Base-by-base conservation (phyloP, 2,797 vertebrate genomes). In the Protonibea diacanthus region DNA sequence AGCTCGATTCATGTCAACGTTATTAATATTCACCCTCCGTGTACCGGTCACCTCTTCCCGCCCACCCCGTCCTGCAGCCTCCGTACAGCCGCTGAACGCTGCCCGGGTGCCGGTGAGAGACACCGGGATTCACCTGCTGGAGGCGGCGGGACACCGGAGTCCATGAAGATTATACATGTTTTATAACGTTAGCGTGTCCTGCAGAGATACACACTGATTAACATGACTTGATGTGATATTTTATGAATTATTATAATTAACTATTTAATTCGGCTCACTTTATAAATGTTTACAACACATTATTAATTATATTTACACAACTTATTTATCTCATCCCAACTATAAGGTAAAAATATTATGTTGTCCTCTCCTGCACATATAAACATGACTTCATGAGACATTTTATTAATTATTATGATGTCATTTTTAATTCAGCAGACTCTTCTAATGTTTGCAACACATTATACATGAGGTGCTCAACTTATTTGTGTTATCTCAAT, bases 351-450 rank as follows among this genome's bases (percentile, higher is more conserved):
- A 7, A 33, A 33, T 33, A 2, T 33, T 7, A 33, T 33, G 29
- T 7, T 29, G 0, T 40, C 15, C 17, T 25, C 27, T 23, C 11
- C 6, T 51, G 10, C 0, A 3, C 3, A 0, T 0, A 6, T 10
- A 15, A 4, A 59, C 15, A 29, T 20, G 0, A 44, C 0, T 18
- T 10, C 0, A 0, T 0, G 0, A 42, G 2, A 15, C 2, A 1
- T 38, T 56, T 27, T 57, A 2, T 69, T 9, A 25, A 11, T 23
- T 13, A 0, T 13, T 45, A 10, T 2, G 0, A 8, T 49, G 15
- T 2, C 5, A 15, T 20, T 13, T 60, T 74, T 0, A 25, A 69
- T 55, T 83, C 75, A 57, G 83, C 53, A 7, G 42, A 0, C 3
- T 33, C 61, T 47, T 15, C 23, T 20, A 42, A 51, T 49, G 6